Evolutionary conservation across 1,140 invertebrate genomes (phyloP), one percentile per base, ranked within the genome.

Genomic region (Drosophila ananassae): DNA sequence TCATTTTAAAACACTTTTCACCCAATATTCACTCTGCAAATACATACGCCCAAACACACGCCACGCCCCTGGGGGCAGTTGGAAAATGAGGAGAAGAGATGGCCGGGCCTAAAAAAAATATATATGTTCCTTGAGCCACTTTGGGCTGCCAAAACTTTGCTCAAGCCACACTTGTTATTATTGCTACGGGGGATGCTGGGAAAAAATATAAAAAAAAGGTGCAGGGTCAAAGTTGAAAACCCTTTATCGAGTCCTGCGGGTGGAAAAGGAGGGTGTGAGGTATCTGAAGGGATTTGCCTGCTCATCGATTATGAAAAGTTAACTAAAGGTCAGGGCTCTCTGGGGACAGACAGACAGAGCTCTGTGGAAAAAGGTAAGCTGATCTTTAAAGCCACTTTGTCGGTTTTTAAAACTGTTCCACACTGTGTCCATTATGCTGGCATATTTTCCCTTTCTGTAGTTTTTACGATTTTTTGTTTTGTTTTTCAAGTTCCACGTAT

Each of bases 301-400:
- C 67, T 79, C 80, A 80, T 85, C 80, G 80, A 84, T 84, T 84
- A 84, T 84, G 81, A 84, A 84, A 83, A 83, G 72, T 79, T 84
- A 73, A 68, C 60, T 69, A 76, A 84, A 68, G 81, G 80, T 80
- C 81, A 77, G 71, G 52, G 51, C 44, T 51, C 75, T 58, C 46
- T 17, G 22, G 72, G 52, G 57, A 24, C 6, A 39, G 48, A 46
- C 48, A 47, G 30, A 32, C 34, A 24, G 66, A 55, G 52, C 69
- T 39, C 32, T 13, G 32, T 21, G 34, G 13, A 63, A 62, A 62
- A 63, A 30, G 52, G 39, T 41, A 30, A 25, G 47, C n/a, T 9
- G 17, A 39, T 53, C 37, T 24, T 62, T 72, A 57, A 64, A 51
- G 58, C 28, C 50, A 73, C 56, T 50, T 53, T 39, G 46, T 46